Evolutionary conservation across 2,888 invertebrate genomes (phyloP).

Genomic region (Drosophila ezoana): DNA sequence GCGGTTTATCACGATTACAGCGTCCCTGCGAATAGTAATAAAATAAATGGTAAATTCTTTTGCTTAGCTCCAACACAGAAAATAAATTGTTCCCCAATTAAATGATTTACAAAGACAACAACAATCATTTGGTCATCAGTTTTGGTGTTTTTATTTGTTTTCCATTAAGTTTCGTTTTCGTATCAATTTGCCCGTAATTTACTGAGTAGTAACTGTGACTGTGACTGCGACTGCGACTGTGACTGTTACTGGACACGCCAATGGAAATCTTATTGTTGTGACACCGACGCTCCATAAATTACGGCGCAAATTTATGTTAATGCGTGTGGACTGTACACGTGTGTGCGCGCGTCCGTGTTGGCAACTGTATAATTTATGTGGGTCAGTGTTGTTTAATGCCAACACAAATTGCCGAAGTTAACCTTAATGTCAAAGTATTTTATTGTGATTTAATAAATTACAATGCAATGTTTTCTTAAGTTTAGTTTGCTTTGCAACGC

Average conservation of each 20-base stretch:
- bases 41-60: conserved; percentile 24
- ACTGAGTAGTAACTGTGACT: conserved; percentile 17
- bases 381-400: conserved; percentile 38
- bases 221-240: conserved; percentile 1
- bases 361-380: conserved; percentile 39
- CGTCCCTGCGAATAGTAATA: conserved; percentile 92
- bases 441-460: conserved; percentile 16
- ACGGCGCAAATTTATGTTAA: conserved; percentile 60
- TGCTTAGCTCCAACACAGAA: neutral
- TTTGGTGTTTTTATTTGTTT: conserved; percentile 17
- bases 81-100: conserved; percentile 23
- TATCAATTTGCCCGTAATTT: conserved; percentile 30
- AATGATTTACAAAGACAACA: conserved; percentile 8
- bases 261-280: conserved; percentile 27
- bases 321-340: conserved; percentile 19
- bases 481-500: no score
- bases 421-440: conserved; percentile 19
- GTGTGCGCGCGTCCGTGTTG: conserved; percentile 7
- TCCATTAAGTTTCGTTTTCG: conserved; percentile 22
- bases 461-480: neutral
- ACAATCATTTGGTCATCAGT: neutral
- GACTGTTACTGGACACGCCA: conserved; percentile 3
- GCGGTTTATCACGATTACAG: conserved; percentile 99
- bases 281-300: conserved; percentile 53
- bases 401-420: conserved; percentile 31